Evolutionary conservation across 2,113 vertebrate species (phyloP), one percentile per base, ranked within the genome.

Genomic region (Erythrolamprus reginae): DNA sequence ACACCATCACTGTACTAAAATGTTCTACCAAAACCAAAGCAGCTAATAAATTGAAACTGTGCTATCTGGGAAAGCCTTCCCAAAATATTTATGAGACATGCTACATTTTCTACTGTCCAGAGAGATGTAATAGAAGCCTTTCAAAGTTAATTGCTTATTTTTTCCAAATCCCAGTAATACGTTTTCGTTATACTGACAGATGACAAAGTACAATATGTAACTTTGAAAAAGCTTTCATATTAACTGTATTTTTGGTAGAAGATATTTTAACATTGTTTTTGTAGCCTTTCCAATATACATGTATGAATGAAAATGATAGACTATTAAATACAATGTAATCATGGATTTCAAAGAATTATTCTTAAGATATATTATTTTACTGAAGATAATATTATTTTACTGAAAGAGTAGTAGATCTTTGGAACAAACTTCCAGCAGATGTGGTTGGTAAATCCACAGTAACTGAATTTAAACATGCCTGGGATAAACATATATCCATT

Each of bases 121-220:
- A 86, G 19, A 89, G 90, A 91, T 90, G 26, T 88, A 88, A 93
- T 89, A 92, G 89, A 85, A 82, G 86, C 89, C 70, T 89, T 93
- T 83, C 88, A 55, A n/a, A 26, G 24, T 24, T n/a, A 92, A 89
- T 90, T 28, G 38, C 56, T 94, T 89, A 13, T 92, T 94, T 94
- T 70, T 94, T 90, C 93, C 83, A 87, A 85, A 65, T 65, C 38
- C 86, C 85, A 95, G 51, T 77, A 26, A 19, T 58, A 53, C 21
- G 83, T 9, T 51, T 94, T 94, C 92, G 90, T 93, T 94, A 56
- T 87, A 52, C 53, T 92, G 88, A 84, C 88, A 93, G 91, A 65
- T 88, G 83, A 92, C 0, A 0, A 87, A 90, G 89, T 89, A 87
- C 84, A 92, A 56, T 82, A 56, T 82, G 17, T 48, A 94, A 87